phyloP scores from a whole-genome alignment of 2,888 invertebrate genomes.

The Cephus runcator region DNA sequence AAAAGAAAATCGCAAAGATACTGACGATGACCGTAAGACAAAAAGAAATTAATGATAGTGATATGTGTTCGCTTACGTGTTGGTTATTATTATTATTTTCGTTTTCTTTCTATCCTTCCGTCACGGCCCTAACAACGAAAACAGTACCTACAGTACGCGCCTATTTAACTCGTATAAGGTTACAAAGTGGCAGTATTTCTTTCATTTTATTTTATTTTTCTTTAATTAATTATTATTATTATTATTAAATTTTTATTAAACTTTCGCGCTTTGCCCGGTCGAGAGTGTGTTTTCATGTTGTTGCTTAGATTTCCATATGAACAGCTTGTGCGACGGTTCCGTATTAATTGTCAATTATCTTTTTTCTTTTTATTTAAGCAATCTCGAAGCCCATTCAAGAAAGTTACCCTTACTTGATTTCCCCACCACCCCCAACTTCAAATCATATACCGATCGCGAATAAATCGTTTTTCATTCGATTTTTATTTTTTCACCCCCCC shows the following conservation, averaged over 20 bases:
- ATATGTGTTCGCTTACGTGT: conserved; percentile 18
- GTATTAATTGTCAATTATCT: neutral
- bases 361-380: neutral
- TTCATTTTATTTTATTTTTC: conserved; percentile 19
- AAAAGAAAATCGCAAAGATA: neutral
- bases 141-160: neutral
- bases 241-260: conserved; percentile 4
- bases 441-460: too few relatives aligned
- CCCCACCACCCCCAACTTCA: too few relatives aligned
- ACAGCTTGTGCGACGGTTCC: too few relatives aligned
- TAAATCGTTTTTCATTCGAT: too few relatives aligned
- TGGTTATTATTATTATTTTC: too few relatives aligned
- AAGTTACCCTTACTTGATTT: too few relatives aligned
- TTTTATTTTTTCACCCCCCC: too few relatives aligned
- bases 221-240: conserved; percentile 20
- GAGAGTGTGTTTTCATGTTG: too few relatives aligned
- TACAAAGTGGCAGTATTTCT: conserved; percentile 38
- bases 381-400: too few relatives aligned
- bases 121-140: neutral
- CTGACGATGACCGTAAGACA: too few relatives aligned
- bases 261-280: too few relatives aligned
- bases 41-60: conserved; percentile 14
- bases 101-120: neutral
- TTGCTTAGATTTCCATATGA: too few relatives aligned
- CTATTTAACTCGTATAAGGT: neutral